Percentiles rank a stretch among this genome's conserved stretches.
phyloP scores from a whole-genome alignment of 2,113 vertebrate species.

The Pelvicachromis taeniatus region DNA sequence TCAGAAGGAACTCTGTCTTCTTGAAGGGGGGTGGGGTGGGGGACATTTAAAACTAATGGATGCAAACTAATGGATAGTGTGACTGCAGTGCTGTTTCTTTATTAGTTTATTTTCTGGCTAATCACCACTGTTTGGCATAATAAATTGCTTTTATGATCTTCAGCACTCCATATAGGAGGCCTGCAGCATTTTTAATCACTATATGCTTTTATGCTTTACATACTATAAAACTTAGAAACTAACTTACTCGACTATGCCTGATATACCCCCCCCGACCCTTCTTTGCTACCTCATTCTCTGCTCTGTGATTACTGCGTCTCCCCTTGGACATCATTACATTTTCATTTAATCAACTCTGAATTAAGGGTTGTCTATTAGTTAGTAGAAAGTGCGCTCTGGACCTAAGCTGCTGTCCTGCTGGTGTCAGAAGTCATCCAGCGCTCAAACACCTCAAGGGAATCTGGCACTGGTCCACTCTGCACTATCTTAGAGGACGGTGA shows the following conservation, averaged over 20 bases:
- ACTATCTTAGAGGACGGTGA: constrained; percentile 52
- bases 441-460: constrained; percentile 15
- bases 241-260: neutral
- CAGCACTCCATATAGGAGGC: neutral
- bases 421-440: constrained; percentile 32
- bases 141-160: neutral
- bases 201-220: neutral
- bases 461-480: constrained; percentile 17
- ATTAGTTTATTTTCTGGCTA: constrained; percentile 13
- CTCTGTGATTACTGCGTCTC: neutral
- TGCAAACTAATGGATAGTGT: constrained; percentile 9
- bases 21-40: constrained; percentile 1
- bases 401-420: constrained; percentile 14
- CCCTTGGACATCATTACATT: constrained; percentile 22
- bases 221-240: neutral
- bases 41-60: constrained; percentile 14
- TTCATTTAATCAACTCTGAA: constrained; percentile 54
- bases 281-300: neutral
- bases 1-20: constrained; percentile 11
- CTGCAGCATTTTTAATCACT: neutral
- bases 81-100: neutral
- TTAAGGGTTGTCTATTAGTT: constrained; percentile 23
- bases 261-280: neutral
- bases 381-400: constrained; percentile 1
- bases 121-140: neutral